Evolutionary conservation across 2,888 invertebrate genomes (phyloP).

Genomic region (Anthoptus insignis): DNA sequence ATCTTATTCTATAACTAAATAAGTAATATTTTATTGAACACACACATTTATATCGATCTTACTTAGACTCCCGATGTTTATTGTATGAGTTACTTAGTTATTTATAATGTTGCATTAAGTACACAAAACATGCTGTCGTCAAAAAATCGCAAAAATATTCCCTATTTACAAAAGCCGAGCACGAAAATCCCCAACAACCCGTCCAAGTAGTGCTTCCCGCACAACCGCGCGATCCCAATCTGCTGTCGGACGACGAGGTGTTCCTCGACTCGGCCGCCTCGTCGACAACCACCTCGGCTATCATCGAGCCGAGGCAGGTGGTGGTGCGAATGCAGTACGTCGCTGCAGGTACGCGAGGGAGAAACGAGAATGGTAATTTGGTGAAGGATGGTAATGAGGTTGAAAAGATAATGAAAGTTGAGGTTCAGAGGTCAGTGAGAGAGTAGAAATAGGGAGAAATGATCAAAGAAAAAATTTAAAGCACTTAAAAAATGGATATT

Average conservation of each 20-base stretch:
- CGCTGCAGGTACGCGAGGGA: slow-evolving; percentile 59
- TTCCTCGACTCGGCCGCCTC: slow-evolving; percentile 70
- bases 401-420: background rate
- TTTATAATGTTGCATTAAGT: too few species aligned
- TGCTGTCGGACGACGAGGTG: slow-evolving; percentile 76
- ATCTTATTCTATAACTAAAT: too few species aligned
- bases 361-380: too few species aligned
- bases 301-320: slow-evolving; percentile 50
- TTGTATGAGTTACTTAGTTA: too few species aligned
- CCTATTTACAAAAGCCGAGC: slow-evolving; percentile 11
- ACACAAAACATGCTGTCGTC: background rate
- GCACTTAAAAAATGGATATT: too few species aligned
- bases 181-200: background rate
- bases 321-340: slow-evolving; percentile 57
- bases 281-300: slow-evolving; percentile 49
- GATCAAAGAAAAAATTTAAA: too few species aligned
- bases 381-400: too few species aligned
- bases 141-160: background rate
- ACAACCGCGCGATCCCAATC: slow-evolving; percentile 60
- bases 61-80: too few species aligned
- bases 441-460: background rate
- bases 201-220: background rate
- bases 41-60: too few species aligned
- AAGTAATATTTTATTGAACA: too few species aligned
- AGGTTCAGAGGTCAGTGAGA: background rate